Evolutionary conservation across 2,113 vertebrate species (phyloP).

Genomic region (Ptilonorhynchus violaceus): DNA sequence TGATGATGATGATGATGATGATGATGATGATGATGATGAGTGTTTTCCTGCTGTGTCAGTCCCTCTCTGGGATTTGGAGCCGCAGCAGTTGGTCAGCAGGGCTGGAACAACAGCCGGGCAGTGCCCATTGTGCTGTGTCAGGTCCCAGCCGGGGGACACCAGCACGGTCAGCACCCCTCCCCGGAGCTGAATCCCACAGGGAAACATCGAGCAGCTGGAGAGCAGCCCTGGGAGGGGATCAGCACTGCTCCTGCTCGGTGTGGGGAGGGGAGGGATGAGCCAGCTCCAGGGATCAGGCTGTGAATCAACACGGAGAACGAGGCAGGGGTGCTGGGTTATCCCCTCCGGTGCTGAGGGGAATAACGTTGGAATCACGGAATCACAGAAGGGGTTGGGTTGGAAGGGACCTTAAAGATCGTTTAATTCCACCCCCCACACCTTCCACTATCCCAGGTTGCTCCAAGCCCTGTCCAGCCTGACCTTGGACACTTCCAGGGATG

Average conservation of each 20-base stretch:
- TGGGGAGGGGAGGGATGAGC: background rate
- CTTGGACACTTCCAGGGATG: background rate
- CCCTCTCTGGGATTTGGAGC: background rate
- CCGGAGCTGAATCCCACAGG: background rate
- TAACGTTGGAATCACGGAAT: background rate
- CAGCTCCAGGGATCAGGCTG: background rate
- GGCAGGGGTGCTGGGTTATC: background rate
- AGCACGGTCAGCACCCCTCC: background rate
- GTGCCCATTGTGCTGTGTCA: background rate
- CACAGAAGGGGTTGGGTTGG: background rate
- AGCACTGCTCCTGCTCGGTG: background rate
- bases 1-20: background rate
- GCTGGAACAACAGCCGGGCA: background rate
- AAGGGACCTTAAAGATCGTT: background rate
- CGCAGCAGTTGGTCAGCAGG: background rate
- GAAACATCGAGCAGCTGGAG: background rate
- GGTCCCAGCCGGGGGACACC: background rate
- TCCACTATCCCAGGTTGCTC: background rate
- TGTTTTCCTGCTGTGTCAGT: background rate
- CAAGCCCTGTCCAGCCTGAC: background rate
- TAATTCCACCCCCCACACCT: background rate
- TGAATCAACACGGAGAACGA: fast-evolving
- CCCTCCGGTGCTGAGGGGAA: background rate
- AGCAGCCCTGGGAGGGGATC: background rate
- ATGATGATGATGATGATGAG: background rate